Conservation (phyloP, 2,797 vertebrate species). For the Arctocebus calabarensis region DNA sequence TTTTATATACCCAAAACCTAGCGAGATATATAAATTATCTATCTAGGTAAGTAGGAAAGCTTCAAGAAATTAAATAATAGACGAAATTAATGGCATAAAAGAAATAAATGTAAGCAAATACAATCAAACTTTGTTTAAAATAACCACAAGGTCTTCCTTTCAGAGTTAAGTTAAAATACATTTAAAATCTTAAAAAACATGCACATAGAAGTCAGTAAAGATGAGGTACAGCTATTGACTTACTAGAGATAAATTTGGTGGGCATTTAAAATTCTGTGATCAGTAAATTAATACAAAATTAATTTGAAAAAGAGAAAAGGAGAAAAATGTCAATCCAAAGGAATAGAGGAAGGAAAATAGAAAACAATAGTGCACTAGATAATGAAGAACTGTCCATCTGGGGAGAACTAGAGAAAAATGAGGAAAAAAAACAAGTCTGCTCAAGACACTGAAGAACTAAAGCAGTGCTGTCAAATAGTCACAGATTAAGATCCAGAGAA, state of each 20-base stretch:
- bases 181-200: neutral
- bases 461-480: neutral
- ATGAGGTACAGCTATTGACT: neutral
- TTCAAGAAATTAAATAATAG: neutral
- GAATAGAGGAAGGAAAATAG: neutral
- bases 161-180: constrained; percentile 7
- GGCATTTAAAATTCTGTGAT: neutral
- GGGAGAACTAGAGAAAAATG: neutral
- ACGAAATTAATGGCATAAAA: neutral
- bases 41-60: neutral
- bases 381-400: neutral
- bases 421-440: neutral
- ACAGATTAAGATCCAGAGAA: neutral
- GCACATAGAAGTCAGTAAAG: neutral
- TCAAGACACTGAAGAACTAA: neutral
- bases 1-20: neutral
- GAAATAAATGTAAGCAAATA: neutral
- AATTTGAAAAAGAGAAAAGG: neutral
- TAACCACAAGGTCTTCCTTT: neutral
- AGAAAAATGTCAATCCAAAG: neutral
- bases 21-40: neutral
- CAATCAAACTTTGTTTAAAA: neutral
- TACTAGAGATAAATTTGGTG: neutral
- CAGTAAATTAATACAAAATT: neutral
- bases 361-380: neutral